phyloP scores from a whole-genome alignment of 2,797 vertebrate species.

The Lutjanus argentimaculatus region DNA sequence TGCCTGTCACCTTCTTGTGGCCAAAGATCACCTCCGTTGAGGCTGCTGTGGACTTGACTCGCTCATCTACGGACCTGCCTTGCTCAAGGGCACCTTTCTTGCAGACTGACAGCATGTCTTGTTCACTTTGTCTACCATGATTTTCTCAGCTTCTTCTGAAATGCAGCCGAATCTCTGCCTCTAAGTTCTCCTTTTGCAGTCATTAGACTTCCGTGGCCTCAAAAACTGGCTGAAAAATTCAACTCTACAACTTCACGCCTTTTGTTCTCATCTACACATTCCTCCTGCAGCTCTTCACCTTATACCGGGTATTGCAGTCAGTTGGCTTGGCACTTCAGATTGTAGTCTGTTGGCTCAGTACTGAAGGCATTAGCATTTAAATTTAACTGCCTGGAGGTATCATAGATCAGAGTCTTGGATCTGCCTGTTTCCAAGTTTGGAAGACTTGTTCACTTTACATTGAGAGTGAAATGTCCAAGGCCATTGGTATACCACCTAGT shows the following conservation, averaged over 20 bases:
- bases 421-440: conserved; percentile 58
- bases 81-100: conserved; percentile 23
- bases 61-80: neutral
- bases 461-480: conserved; percentile 37
- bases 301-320: conserved; percentile 40
- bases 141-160: conserved; percentile 7
- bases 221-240: conserved; percentile 36
- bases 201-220: conserved; percentile 19
- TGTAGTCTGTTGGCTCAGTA: conserved; percentile 50
- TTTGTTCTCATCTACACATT: conserved; percentile 27
- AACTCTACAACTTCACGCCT: conserved; percentile 31
- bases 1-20: neutral
- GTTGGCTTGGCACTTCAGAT: conserved; percentile 58
- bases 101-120: conserved; percentile 17
- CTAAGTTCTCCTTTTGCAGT: conserved; percentile 38
- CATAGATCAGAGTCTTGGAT: conserved; percentile 70
- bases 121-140: conserved; percentile 21
- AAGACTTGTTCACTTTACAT: conserved; percentile 56
- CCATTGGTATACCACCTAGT: conserved; percentile 24
- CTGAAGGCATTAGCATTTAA: conserved; percentile 79
- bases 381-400: conserved; percentile 68
- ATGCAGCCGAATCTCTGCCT: conserved; percentile 13
- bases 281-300: conserved; percentile 30
- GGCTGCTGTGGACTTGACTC: neutral
- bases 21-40: neutral